phyloP scores from a whole-genome alignment of 2,797 vertebrate genomes.

The Aulostomus chinensis region DNA sequence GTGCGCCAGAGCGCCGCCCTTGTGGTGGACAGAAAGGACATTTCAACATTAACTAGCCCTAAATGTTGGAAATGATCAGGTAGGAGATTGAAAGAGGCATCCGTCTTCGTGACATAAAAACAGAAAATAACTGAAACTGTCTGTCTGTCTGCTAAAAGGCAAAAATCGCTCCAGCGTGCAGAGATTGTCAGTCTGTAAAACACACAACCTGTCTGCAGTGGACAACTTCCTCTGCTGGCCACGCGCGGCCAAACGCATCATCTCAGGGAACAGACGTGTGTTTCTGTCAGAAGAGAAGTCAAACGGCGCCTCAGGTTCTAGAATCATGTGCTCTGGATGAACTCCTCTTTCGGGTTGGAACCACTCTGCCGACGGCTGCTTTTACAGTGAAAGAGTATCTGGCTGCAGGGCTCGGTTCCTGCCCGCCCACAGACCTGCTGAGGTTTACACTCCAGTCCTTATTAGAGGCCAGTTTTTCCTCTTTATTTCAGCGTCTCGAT shows the following conservation, averaged over 20 bases:
- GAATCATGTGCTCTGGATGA: constrained; percentile 10
- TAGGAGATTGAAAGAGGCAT: no score
- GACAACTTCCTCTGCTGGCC: background rate
- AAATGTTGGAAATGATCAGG: no score
- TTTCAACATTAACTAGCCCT: no score
- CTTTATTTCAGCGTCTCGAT: no score
- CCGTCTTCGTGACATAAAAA: no score
- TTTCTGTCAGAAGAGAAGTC: constrained; percentile 37
- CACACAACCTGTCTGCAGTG: no score
- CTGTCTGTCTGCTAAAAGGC: background rate
- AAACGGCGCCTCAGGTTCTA: constrained; percentile 28
- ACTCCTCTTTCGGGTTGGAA: constrained; percentile 14
- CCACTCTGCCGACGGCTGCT: constrained; percentile 8
- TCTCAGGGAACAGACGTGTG: background rate
- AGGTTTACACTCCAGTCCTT: background rate
- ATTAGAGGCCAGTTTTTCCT: background rate
- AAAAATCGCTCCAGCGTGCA: background rate
- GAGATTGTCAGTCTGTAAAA: no score
- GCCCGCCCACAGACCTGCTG: background rate
- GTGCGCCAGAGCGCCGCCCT: rapidly evolving
- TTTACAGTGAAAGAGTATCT: constrained; percentile 12
- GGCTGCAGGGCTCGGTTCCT: background rate
- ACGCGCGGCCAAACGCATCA: constrained; percentile 1
- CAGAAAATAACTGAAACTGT: no score
- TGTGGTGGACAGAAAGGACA: background rate